Evolutionary conservation across 2,888 invertebrate species (phyloP).

Genomic region (Hirtodrosophila alboralis): DNA sequence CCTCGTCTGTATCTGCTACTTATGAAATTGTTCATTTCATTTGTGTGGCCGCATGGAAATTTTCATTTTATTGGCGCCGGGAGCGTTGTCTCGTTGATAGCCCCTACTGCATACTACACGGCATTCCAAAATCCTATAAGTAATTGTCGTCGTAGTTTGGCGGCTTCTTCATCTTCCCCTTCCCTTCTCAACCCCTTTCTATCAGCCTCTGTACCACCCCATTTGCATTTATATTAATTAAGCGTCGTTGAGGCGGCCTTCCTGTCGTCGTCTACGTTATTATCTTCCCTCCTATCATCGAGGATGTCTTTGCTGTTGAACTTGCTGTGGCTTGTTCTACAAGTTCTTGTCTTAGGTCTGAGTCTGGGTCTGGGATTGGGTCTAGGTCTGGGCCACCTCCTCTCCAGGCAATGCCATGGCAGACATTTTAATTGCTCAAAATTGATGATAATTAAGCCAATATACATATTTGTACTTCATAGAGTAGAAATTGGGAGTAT

Average conservation of each 20-base stretch:
- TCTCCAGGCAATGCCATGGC: conserved; percentile 11
- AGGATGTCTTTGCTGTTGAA: conserved; percentile 53
- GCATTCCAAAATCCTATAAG: conserved; percentile 78
- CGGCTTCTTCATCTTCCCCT: conserved; percentile 31
- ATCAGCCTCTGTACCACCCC: conserved; percentile 5
- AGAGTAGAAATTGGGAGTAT: not conserved
- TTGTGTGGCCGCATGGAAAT: conserved; percentile 70
- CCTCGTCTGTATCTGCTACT: conserved; percentile 34
- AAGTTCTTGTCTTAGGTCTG: conserved; percentile 66
- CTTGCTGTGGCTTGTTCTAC: conserved; percentile 70
- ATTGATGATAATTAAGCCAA: conserved; percentile 81
- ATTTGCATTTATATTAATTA: conserved; percentile 76
- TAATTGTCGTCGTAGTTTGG: conserved; percentile 72
- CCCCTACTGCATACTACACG: conserved; percentile 20
- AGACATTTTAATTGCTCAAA: conserved; percentile 77
- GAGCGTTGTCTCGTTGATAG: conserved; percentile 68
- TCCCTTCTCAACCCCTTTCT: not conserved
- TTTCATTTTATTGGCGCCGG: conserved; percentile 78
- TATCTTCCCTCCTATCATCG: conserved; percentile 74
- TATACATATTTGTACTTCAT: conserved; percentile 73
- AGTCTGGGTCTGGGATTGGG: conserved; percentile 40
- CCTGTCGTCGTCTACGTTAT: conserved; percentile 70
- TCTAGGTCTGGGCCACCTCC: conserved; percentile 12
- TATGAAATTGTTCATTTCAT: conserved; percentile 70
- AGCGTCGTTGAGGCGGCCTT: conserved; percentile 74